Conservation (phyloP, 1,140 invertebrate genomes). For the Drosophila cardini region DNA sequence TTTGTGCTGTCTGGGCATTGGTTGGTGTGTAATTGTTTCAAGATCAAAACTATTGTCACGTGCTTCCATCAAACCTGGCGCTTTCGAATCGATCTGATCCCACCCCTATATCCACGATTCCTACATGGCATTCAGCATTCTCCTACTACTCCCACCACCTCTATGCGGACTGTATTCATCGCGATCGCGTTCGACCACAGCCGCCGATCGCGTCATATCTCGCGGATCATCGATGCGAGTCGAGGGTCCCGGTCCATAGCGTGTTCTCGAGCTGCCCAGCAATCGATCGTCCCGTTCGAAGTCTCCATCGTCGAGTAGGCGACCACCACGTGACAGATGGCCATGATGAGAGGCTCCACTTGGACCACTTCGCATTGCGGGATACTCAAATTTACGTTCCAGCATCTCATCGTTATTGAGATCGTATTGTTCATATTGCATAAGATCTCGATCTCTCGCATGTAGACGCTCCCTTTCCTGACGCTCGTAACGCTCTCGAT, state of each 20-base stretch:
- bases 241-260: constrained; percentile 69
- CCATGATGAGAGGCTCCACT: constrained; percentile 77
- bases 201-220: constrained; percentile 61
- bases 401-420: constrained; percentile 82
- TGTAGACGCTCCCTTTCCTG: constrained; percentile 77
- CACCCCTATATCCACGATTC: constrained; percentile 85
- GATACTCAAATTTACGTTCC: constrained; percentile 81
- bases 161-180: constrained; percentile 85
- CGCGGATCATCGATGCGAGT: constrained; percentile 70
- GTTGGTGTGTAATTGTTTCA: constrained; percentile 65
- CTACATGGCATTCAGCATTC: constrained; percentile 85
- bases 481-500: constrained; percentile 60
- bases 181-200: constrained; percentile 80
- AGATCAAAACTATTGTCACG: constrained; percentile 83
- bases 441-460: constrained; percentile 78
- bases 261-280: constrained; percentile 61
- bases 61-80: constrained; percentile 80
- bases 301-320: constrained; percentile 75
- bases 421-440: constrained; percentile 84
- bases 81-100: constrained; percentile 84
- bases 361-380: constrained; percentile 72
- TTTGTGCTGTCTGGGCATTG: constrained; percentile 45
- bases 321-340: constrained; percentile 71
- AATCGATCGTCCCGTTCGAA: constrained; percentile 77
- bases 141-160: constrained; percentile 84